Percentiles rank a stretch among this genome's conserved stretches.
Evolutionary conservation across 1,140 invertebrate genomes (phyloP).

Genomic region (Vollenhovia emeryi): DNA sequence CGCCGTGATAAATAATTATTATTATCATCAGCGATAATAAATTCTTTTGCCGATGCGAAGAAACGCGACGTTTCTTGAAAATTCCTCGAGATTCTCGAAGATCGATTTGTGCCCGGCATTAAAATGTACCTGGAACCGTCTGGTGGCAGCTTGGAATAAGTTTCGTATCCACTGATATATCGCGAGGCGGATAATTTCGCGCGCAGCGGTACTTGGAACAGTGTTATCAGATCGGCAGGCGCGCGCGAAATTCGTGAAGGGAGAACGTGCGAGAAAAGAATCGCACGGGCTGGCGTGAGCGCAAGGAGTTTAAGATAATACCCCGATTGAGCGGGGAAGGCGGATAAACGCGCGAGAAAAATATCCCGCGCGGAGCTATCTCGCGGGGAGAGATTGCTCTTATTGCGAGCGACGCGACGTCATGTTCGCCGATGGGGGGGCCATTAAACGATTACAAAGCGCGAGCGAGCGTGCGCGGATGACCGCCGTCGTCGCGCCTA

Average conservation of each 20-base stretch:
- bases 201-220: no score
- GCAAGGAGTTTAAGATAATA: not conserved
- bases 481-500: constrained; percentile 1
- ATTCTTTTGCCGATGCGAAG: not conserved
- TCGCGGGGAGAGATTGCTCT: constrained; percentile 14
- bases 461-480: constrained; percentile 38
- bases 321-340: not conserved
- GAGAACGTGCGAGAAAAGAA: not conserved
- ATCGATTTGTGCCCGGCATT: not conserved
- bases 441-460: constrained; percentile 59
- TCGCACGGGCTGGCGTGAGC: not conserved
- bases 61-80: not conserved
- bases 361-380: constrained; percentile 16
- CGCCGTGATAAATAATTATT: not conserved
- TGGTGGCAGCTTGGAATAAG: not conserved
- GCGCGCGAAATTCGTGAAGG: not conserved
- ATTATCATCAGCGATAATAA: not conserved
- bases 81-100: not conserved
- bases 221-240: not conserved
- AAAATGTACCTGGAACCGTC: not conserved
- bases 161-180: no score
- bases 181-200: not conserved
- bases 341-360: not conserved
- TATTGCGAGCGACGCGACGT: constrained; percentile 24
- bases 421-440: constrained; percentile 22